Percentiles rank a stretch among this genome's conserved stretches.
phyloP scores from a whole-genome alignment of 2,797 vertebrate genomes.

The Rhinichthys osculus region DNA sequence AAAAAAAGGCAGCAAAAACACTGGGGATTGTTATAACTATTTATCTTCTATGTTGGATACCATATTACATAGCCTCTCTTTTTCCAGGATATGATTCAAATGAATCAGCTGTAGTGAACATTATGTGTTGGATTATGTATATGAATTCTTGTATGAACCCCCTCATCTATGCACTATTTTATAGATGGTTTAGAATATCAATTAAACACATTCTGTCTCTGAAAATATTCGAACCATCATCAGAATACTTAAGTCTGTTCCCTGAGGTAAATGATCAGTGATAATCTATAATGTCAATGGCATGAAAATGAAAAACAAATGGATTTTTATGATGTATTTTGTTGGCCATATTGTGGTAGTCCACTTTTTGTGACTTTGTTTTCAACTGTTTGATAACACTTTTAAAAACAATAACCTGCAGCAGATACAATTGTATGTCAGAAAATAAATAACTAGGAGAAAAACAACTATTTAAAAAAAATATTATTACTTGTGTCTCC shows the following conservation, averaged over 20 bases:
- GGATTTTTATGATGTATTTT: neutral
- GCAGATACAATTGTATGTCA: neutral
- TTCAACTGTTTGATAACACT: neutral
- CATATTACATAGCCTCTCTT: slow-evolving; percentile 62
- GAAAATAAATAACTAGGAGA: neutral
- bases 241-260: slow-evolving; percentile 12
- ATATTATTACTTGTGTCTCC: neutral
- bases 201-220: slow-evolving; percentile 63
- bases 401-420: neutral
- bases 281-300: neutral
- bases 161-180: slow-evolving; percentile 70
- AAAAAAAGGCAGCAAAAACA: slow-evolving; percentile 72
- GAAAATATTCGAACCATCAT: slow-evolving; percentile 33
- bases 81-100: slow-evolving; percentile 13
- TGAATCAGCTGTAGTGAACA: slow-evolving; percentile 27
- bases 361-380: too few relatives aligned
- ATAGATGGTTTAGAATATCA: slow-evolving; percentile 70
- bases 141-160: slow-evolving; percentile 70
- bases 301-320: neutral
- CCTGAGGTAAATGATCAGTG: neutral
- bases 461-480: neutral
- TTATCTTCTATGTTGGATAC: slow-evolving; percentile 69
- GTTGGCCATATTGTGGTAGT: neutral
- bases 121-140: slow-evolving; percentile 64
- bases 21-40: slow-evolving; percentile 64